phyloP scores from a whole-genome alignment of 53 echinoderm and acorn worm species.

The Echinometra lucunter region DNA sequence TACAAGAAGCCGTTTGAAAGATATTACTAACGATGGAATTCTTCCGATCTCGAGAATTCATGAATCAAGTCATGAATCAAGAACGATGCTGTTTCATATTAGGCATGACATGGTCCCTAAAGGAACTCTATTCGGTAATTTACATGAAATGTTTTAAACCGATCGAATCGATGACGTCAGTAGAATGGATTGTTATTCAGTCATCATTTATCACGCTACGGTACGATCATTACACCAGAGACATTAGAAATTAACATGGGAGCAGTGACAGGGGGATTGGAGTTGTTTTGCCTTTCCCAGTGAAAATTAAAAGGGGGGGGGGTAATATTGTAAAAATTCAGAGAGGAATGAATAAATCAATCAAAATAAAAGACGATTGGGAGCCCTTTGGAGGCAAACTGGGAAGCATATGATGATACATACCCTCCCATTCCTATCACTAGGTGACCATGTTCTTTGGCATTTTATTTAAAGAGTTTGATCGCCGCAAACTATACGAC shows the following conservation, averaged over 20 bases:
- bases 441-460: too few relatives aligned
- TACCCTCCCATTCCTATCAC: too few relatives aligned
- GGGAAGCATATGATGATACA: too few relatives aligned
- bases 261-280: not conserved
- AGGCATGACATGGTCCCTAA: not conserved
- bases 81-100: not conserved
- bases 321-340: too few relatives aligned
- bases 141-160: slow-evolving; percentile 26
- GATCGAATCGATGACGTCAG: slow-evolving; percentile 54
- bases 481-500: too few relatives aligned
- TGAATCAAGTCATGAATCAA: not conserved
- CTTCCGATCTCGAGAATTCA: not conserved
- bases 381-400: too few relatives aligned
- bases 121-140: not conserved
- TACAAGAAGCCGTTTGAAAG: not conserved
- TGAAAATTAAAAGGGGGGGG: not conserved
- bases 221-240: slow-evolving; percentile 12
- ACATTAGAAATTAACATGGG: not conserved
- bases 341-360: too few relatives aligned
- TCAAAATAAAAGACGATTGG: too few relatives aligned
- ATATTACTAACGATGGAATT: not conserved
- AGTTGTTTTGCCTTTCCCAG: not conserved
- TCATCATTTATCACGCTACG: slow-evolving; percentile 35
- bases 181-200: not conserved
- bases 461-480: too few relatives aligned